phyloP scores from a whole-genome alignment of 2,797 vertebrate genomes.

The Diplodus puntazzo region DNA sequence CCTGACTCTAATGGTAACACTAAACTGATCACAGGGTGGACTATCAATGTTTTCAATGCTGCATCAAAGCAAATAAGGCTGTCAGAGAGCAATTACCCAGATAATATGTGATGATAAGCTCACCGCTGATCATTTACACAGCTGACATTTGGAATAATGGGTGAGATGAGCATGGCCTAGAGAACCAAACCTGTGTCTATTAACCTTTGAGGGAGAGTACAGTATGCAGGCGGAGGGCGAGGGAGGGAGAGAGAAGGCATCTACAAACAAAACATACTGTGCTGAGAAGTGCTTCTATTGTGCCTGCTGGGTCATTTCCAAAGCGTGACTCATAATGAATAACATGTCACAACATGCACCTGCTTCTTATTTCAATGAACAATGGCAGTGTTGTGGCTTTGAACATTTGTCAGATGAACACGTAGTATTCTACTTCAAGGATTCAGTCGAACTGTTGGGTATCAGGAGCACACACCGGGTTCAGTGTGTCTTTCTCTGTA shows the following conservation, averaged over 20 bases:
- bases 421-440: constrained; percentile 8
- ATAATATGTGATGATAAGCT: constrained; percentile 76
- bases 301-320: constrained; percentile 11
- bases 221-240: constrained; percentile 18
- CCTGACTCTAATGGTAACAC: constrained; percentile 21
- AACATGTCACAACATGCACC: constrained; percentile 29
- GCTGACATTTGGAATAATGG: constrained; percentile 79
- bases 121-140: constrained; percentile 72
- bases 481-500: neutral
- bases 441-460: neutral
- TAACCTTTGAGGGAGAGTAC: constrained; percentile 68
- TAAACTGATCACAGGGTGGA: constrained; percentile 29
- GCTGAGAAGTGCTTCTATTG: constrained; percentile 4
- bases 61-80: constrained; percentile 69
- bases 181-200: constrained; percentile 64
- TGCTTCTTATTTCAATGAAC: constrained; percentile 12
- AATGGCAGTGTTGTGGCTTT: constrained; percentile 3
- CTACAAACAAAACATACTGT: neutral
- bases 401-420: neutral
- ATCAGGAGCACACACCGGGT: neutral
- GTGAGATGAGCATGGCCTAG: constrained; percentile 45
- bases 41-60: constrained; percentile 35
- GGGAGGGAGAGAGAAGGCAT: constrained; percentile 1
- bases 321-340: constrained; percentile 37
- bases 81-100: constrained; percentile 73